phyloP scores from a whole-genome alignment of 2,888 invertebrate genomes.

The Suillia variegata region DNA sequence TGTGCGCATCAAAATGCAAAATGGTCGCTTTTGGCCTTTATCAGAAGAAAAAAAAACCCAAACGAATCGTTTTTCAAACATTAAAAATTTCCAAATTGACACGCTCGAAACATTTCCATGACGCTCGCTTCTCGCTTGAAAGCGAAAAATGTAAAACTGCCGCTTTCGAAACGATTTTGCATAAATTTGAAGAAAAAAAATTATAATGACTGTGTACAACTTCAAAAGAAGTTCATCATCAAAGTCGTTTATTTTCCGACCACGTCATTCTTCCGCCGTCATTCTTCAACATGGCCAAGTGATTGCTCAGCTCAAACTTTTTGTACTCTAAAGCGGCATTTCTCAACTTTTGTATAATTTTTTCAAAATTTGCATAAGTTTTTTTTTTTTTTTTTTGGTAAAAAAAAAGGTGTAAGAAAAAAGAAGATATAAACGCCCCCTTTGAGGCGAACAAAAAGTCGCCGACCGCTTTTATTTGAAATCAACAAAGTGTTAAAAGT shows the following conservation, averaged over 20 bases:
- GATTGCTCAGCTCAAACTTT: slow-evolving; percentile 3
- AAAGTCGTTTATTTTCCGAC: neutral
- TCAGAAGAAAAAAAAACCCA: no score
- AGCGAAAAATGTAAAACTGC: neutral
- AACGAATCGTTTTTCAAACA: no score
- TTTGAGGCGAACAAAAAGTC: no score
- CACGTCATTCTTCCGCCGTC: neutral
- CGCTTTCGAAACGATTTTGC: neutral
- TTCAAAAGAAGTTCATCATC: neutral
- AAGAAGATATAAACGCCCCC: no score
- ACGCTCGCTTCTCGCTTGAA: no score
- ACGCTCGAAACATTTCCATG: neutral
- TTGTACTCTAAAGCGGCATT: no score
- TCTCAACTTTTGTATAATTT: neutral
- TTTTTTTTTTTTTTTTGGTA: neutral
- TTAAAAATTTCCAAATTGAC: no score
- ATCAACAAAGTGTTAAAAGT: no score
- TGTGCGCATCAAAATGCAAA: neutral
- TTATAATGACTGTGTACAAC: neutral
- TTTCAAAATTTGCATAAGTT: neutral
- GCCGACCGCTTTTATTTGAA: no score
- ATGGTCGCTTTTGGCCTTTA: no score
- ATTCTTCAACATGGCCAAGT: neutral
- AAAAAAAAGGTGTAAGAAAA: no score
- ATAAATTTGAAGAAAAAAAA: neutral